phyloP scores from a whole-genome alignment of 2,888 invertebrate species.

The Halocaridina rubra region DNA sequence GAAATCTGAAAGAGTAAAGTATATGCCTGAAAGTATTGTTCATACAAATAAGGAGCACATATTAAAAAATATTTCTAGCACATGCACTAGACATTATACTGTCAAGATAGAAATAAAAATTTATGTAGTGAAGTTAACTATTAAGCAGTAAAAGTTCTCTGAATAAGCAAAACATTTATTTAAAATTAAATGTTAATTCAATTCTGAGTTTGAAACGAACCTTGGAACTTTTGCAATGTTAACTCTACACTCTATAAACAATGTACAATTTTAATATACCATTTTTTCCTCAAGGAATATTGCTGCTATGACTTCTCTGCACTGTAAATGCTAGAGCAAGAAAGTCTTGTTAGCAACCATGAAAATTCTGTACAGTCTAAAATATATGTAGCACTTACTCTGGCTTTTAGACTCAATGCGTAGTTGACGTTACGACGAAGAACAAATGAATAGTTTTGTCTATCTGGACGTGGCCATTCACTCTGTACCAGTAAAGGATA shows the following conservation, averaged over 20 bases:
- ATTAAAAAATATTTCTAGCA: too few species aligned
- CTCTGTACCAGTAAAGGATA: slow-evolving; percentile 55
- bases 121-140: too few species aligned
- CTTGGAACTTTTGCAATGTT: not conserved
- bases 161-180: too few species aligned
- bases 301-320: not conserved
- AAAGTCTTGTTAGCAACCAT: not conserved
- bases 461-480: slow-evolving; percentile 49
- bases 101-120: too few species aligned
- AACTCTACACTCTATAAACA: not conserved
- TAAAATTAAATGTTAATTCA: too few species aligned
- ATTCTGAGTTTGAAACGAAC: not conserved
- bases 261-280: too few species aligned
- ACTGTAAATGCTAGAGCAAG: not conserved
- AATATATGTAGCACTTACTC: too few species aligned
- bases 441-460: slow-evolving; percentile 45
- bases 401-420: slow-evolving; percentile 37
- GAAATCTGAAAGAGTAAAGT: slow-evolving; percentile 20
- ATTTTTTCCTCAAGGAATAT: not conserved
- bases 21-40: too few species aligned
- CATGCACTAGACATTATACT: too few species aligned
- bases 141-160: too few species aligned
- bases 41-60: too few species aligned
- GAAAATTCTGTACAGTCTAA: too few species aligned
- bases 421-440: slow-evolving; percentile 50